These are phyloP conservation scores for Bimastos eiseni DNA, from an alignment of 2,888 invertebrate species.

Conservation along the genomic window DNA sequence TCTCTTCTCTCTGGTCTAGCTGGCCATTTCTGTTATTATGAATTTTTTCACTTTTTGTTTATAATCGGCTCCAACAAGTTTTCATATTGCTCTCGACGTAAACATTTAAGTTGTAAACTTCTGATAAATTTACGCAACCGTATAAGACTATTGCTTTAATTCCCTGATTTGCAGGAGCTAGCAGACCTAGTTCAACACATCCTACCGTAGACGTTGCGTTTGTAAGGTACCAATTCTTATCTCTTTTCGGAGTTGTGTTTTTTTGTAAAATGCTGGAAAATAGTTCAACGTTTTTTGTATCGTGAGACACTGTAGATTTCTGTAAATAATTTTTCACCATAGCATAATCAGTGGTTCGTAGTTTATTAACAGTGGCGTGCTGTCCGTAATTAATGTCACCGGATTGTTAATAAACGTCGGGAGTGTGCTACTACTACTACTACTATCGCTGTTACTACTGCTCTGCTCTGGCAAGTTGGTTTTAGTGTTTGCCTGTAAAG, in stretches of 20 bases:
- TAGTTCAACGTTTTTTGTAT: not conserved
- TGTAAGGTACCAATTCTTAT: not conserved
- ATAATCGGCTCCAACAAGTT: not conserved
- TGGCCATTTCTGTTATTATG: too few relatives aligned
- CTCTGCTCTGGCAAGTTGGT: not conserved
- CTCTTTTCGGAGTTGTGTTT: not conserved
- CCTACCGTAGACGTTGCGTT: not conserved
- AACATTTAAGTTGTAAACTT: not conserved
- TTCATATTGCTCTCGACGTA: not conserved
- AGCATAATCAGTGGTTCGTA: not conserved
- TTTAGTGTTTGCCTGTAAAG: not conserved
- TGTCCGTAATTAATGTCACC: not conserved
- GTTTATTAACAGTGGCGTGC: not conserved
- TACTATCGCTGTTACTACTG: not conserved
- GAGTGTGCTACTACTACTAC: not conserved
- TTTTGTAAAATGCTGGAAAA: not conserved
- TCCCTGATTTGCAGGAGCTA: not conserved
- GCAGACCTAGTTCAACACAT: not conserved
- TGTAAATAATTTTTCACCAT: not conserved
- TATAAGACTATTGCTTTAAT: not conserved
- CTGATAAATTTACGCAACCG: not conserved
- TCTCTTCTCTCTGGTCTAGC: not conserved
- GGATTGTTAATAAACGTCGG: not conserved
- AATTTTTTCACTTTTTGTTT: not conserved
- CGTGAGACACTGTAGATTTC: constrained; percentile 13